Percentiles rank a stretch among this genome's conserved stretches.
Conservation (phyloP, 2,113 vertebrate species). For the Castor canadensis region DNA sequence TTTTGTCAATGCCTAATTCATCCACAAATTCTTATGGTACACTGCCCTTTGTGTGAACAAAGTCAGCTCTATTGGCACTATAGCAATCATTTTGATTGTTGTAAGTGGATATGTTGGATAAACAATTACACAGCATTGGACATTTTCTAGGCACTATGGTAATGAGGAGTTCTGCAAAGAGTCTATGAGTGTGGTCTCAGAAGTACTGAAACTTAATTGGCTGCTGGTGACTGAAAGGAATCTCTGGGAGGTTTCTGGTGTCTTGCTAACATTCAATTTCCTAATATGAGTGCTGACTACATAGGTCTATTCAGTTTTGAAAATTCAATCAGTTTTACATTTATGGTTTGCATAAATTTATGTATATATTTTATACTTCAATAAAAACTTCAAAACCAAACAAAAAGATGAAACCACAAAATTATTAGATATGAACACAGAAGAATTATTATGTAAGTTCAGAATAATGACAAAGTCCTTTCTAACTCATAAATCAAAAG, state of each 20-base stretch:
- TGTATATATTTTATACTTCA: background rate
- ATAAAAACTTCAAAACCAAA: background rate
- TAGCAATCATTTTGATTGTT: background rate
- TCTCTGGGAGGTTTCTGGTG: background rate
- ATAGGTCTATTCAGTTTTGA: background rate
- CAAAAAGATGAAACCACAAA: background rate
- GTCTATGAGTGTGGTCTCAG: background rate
- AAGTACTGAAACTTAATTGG: background rate
- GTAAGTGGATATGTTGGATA: background rate
- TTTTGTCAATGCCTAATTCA: background rate
- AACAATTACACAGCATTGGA: background rate
- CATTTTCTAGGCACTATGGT: background rate
- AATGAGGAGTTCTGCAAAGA: background rate
- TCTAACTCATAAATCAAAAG: constrained; percentile 22
- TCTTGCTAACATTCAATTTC: background rate
- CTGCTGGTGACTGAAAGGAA: background rate
- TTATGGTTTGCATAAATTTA: background rate
- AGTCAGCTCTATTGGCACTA: background rate
- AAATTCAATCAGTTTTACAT: background rate
- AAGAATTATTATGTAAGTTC: background rate
- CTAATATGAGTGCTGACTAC: background rate
- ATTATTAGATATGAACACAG: background rate
- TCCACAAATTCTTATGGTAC: background rate
- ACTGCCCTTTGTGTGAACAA: background rate
- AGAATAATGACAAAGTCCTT: background rate